Conservation (phyloP, 1,140 invertebrate genomes). For the Drosophila pectinifera region DNA sequence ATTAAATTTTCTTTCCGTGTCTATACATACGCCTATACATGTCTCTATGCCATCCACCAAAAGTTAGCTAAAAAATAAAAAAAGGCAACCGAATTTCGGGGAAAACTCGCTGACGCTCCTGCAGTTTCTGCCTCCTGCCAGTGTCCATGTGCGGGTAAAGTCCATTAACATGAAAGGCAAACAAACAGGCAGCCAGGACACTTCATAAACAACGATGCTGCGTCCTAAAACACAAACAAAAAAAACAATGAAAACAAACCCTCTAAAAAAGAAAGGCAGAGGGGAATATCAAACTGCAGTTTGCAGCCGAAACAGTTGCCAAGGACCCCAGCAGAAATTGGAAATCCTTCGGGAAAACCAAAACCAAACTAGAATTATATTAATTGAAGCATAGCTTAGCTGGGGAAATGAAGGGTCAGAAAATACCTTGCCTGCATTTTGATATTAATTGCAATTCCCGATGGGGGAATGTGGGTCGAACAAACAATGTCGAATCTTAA, state of each 20-base stretch:
- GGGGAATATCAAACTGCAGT: constrained; percentile 10
- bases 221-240: constrained; percentile 15
- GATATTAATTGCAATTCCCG: constrained; percentile 28
- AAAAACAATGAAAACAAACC: constrained; percentile 7
- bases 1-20: constrained; percentile 5
- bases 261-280: background rate
- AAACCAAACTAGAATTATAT: constrained; percentile 10
- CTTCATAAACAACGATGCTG: constrained; percentile 66
- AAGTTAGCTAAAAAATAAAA: constrained; percentile 33
- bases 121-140: constrained; percentile 37
- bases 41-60: constrained; percentile 30
- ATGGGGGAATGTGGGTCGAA: background rate
- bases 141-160: constrained; percentile 71
- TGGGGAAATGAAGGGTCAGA: background rate
- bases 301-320: constrained; percentile 1
- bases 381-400: constrained; percentile 26
- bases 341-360: background rate
- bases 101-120: constrained; percentile 34
- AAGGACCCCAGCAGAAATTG: constrained; percentile 10
- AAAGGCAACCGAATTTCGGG: constrained; percentile 31
- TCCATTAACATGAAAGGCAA: constrained; percentile 80
- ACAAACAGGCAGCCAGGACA: constrained; percentile 68
- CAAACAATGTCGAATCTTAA: constrained; percentile 26
- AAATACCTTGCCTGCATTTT: constrained; percentile 7
- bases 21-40: constrained; percentile 23